These are phyloP conservation scores for Drosophila murphyi DNA, from an alignment of 1,140 invertebrate genomes.

Conservation along the genomic window DNA sequence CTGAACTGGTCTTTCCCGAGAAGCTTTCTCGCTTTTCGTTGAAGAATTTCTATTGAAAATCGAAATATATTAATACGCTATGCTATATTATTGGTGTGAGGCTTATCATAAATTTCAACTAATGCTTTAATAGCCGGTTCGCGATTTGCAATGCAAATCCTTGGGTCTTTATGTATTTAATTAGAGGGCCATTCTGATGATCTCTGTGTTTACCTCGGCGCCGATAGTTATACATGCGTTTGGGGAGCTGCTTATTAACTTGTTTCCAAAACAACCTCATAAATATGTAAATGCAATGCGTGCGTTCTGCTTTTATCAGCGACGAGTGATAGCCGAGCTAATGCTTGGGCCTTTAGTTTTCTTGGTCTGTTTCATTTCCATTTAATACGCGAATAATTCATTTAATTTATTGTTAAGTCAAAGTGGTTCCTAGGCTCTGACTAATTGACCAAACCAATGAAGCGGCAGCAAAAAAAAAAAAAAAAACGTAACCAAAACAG, in stretches of 20 bases:
- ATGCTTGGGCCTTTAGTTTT: slow-evolving; percentile 31
- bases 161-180: slow-evolving; percentile 69
- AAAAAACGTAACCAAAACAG: slow-evolving; percentile 13
- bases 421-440: slow-evolving; percentile 67
- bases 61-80: background rate
- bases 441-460: slow-evolving; percentile 69
- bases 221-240: slow-evolving; percentile 72
- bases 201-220: slow-evolving; percentile 52
- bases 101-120: slow-evolving; percentile 63
- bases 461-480: slow-evolving; percentile 16
- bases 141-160: slow-evolving; percentile 73
- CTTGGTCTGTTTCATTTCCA: slow-evolving; percentile 57
- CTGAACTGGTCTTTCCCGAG: background rate
- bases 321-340: slow-evolving; percentile 14
- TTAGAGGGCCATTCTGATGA: slow-evolving; percentile 63
- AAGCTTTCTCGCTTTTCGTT: slow-evolving; percentile 19
- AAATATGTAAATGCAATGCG: slow-evolving; percentile 69
- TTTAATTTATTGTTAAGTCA: slow-evolving; percentile 58
- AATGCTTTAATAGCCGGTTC: slow-evolving; percentile 48
- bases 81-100: slow-evolving; percentile 51
- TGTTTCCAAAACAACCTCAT: slow-evolving; percentile 65
- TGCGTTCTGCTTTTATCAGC: slow-evolving; percentile 46
- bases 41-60: slow-evolving; percentile 26
- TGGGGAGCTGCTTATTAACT: slow-evolving; percentile 72
- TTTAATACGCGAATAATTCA: slow-evolving; percentile 49